These are phyloP conservation scores for Cricetomys ansorgei DNA, from an alignment of 2,113 vertebrate species.

Conservation along the genomic window DNA sequence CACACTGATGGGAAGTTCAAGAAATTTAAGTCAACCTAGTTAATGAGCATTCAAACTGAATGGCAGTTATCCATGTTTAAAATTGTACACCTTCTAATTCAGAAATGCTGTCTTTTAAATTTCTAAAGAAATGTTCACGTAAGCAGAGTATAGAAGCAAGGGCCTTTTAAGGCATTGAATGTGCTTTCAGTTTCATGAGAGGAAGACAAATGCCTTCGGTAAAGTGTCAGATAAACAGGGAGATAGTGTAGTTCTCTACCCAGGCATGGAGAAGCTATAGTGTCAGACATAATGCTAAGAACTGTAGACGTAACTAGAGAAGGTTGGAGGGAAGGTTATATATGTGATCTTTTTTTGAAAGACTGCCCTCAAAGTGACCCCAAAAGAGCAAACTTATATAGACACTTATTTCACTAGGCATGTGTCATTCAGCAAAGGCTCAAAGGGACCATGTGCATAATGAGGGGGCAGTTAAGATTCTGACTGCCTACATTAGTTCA, in stretches of 20 bases:
- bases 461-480: background rate
- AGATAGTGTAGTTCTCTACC: background rate
- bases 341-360: background rate
- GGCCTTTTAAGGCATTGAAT: background rate
- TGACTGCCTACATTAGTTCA: background rate
- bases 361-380: background rate
- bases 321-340: background rate
- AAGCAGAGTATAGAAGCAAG: background rate
- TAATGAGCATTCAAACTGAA: background rate
- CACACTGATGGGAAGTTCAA: background rate
- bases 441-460: background rate
- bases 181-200: background rate
- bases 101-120: background rate
- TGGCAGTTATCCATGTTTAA: background rate
- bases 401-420: background rate
- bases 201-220: background rate
- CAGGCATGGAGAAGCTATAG: background rate
- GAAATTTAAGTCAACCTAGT: background rate
- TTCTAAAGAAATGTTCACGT: background rate
- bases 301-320: background rate
- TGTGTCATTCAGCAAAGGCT: background rate
- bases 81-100: background rate
- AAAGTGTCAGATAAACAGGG: background rate
- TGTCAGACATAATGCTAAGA: background rate
- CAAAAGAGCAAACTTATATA: background rate